Evolutionary conservation across 2,797 vertebrate species (phyloP).

Genomic region (Trachops cirrhosus): DNA sequence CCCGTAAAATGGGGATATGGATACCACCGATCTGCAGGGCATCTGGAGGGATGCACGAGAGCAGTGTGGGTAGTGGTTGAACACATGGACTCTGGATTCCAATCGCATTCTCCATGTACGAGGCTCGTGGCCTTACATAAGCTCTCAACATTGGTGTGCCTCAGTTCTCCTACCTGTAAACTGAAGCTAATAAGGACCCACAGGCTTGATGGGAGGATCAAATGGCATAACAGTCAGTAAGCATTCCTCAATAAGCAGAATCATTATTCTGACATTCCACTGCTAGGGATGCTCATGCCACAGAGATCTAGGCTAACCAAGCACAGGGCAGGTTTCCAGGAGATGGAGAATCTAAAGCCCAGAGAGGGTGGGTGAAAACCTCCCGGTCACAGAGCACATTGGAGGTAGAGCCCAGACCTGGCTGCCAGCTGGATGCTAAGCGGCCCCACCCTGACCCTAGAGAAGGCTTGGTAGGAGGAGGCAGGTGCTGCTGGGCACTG

Average conservation of each 20-base stretch:
- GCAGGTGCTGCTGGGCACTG: not conserved
- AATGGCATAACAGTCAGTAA: not conserved
- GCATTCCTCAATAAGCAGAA: not conserved
- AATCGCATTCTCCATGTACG: not conserved
- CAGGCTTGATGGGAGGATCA: not conserved
- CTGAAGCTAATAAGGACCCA: not conserved
- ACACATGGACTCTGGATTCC: not conserved
- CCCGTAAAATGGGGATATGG: no score
- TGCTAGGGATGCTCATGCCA: not conserved
- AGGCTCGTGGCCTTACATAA: not conserved
- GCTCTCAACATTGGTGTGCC: not conserved
- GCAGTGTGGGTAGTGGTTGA: not conserved
- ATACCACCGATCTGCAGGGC: not conserved
- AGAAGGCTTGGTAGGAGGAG: not conserved
- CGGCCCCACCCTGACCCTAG: fast-evolving
- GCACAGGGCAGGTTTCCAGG: not conserved
- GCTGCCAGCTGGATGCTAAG: not conserved
- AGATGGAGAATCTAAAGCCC: not conserved
- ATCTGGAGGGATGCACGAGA: fast-evolving
- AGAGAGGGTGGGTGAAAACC: not conserved
- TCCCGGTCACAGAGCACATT: not conserved
- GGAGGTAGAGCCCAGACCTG: not conserved
- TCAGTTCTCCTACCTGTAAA: not conserved
- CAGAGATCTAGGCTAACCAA: not conserved
- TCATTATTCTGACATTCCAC: fast-evolving